A percentile compares a stretch with the other conserved stretches of the same genome.
Evolutionary conservation across 2,113 vertebrate species (phyloP).

Genomic region (Epinephelus lanceolatus): DNA sequence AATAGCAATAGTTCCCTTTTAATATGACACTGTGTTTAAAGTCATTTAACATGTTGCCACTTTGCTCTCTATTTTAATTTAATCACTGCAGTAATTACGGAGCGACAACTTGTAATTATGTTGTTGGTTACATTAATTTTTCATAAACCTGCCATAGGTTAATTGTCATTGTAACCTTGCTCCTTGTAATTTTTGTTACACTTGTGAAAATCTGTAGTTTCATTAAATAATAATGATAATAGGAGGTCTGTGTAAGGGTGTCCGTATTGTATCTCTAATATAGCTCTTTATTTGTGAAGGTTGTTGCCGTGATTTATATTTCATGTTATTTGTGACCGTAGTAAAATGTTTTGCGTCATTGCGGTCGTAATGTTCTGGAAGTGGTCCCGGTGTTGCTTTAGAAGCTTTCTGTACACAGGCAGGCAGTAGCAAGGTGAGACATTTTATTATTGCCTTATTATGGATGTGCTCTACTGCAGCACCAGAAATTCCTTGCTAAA

Average conservation of each 20-base stretch:
- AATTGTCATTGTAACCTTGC: conserved; percentile 48
- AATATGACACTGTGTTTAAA: conserved; percentile 12
- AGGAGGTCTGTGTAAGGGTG: not conserved
- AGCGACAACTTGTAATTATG: conserved; percentile 30
- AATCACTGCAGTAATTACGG: conserved; percentile 22
- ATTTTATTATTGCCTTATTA: conserved; percentile 66
- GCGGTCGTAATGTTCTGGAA: conserved; percentile 66
- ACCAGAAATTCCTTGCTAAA: conserved; percentile 57
- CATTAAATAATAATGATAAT: conserved; percentile 17
- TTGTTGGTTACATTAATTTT: conserved; percentile 24
- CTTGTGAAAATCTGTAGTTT: not conserved
- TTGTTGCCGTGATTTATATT: conserved; percentile 61
- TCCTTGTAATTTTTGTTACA: conserved; percentile 17
- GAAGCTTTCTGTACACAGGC: conserved; percentile 50
- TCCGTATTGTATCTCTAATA: not conserved
- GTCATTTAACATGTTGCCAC: conserved; percentile 18
- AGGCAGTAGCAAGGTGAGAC: conserved; percentile 61
- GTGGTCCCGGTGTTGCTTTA: conserved; percentile 60
- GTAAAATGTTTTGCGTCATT: conserved; percentile 61
- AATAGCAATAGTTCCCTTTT: not conserved
- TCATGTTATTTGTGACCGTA: conserved; percentile 59
- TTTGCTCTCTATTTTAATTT: conserved; percentile 12
- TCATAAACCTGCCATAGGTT: conserved; percentile 18
- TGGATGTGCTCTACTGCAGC: conserved; percentile 65
- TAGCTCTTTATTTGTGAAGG: conserved; percentile 41